Evolutionary conservation across 2,888 invertebrate species (phyloP), one percentile per base, ranked within the genome.

Genomic region (Antheraea yamamai): DNA sequence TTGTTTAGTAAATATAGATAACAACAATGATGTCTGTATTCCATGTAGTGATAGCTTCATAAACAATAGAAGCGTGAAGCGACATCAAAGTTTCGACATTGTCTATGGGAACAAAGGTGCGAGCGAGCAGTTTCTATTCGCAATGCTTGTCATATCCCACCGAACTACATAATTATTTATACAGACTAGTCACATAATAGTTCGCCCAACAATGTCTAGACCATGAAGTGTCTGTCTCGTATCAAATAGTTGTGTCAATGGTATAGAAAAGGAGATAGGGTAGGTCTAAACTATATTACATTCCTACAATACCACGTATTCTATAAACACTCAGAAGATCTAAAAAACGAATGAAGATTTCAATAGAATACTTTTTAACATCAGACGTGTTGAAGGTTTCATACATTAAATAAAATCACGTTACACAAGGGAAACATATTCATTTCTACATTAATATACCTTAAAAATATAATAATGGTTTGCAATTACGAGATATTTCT

Each of bases 51-150:
- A 70, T 71, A 47, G 58, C 64, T 76, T 47, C 74, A 74, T 68
- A 75, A 58, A 72, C 72, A 75, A 74, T 74, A 73, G 71, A 74
- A 35, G 70, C 55, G 70, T 74, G 75, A 68, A 77, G 77, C 73
- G 72, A 68, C 73, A 73, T 77, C 58, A 76, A 77, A 79, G 77
- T 77, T 80, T 77, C 77, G 76, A 76, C 78, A 73, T 78, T 79
- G 75, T 73, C 74, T 64, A 58, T 75, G 58, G 47, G 23, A 73
- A 81, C 77, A 82, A 81, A 82, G 80, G 78, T 66, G 75, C 68
- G 51, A 64, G 72, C 73, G 76, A 73, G 71, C 75, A 64, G 75
- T 76, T 75, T 76, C 76, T 58, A 58, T 61, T 52, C 58, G 71
- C 58, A 74, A 4, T 14, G 30, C 26, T 14, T 71, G 70, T 73